These are phyloP conservation scores for Prunella fulvescens DNA, from an alignment of 2,113 vertebrate species.

Conservation along the genomic window DNA sequence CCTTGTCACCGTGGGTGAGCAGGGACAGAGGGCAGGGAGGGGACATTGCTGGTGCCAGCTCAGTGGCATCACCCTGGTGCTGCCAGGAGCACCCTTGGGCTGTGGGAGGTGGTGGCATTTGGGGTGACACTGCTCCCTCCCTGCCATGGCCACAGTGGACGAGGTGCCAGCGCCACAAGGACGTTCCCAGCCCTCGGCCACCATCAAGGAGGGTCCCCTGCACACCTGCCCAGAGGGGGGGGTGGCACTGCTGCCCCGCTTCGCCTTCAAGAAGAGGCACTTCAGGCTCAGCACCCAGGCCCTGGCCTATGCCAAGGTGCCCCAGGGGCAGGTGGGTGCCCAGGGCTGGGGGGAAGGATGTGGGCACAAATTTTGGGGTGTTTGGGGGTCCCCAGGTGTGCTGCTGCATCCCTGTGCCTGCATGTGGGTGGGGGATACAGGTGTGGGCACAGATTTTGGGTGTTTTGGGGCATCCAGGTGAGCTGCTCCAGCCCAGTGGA, in stretches of 20 bases:
- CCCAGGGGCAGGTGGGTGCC: constrained; percentile 80
- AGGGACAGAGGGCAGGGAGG: background rate
- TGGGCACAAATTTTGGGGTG: background rate
- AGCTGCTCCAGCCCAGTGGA: constrained; percentile 66
- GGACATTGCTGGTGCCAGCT: background rate
- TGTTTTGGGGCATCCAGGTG: constrained; percentile 19
- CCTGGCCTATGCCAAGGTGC: constrained; percentile 81
- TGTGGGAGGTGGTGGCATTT: background rate
- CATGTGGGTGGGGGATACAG: constrained; percentile 73
- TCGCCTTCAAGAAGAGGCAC: constrained; percentile 90
- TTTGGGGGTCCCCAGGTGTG: constrained; percentile 46
- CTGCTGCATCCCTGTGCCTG: constrained; percentile 74
- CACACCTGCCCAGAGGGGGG: constrained; percentile 77
- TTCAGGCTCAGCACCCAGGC: constrained; percentile 86
- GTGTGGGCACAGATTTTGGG: background rate
- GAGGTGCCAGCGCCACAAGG: constrained; percentile 55
- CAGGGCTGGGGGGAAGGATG: accelerated
- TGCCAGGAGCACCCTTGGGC: background rate
- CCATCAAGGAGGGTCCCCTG: constrained; percentile 86
- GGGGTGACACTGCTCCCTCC: background rate
- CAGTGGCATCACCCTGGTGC: background rate
- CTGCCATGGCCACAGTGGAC: background rate
- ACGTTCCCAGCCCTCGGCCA: constrained; percentile 72
- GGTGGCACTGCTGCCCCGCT: constrained; percentile 76
- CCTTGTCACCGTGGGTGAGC: constrained; percentile 85